Evolutionary conservation across 92 coral and sea anemone species (phyloP).

Genomic region (Blastomussa wellsi): DNA sequence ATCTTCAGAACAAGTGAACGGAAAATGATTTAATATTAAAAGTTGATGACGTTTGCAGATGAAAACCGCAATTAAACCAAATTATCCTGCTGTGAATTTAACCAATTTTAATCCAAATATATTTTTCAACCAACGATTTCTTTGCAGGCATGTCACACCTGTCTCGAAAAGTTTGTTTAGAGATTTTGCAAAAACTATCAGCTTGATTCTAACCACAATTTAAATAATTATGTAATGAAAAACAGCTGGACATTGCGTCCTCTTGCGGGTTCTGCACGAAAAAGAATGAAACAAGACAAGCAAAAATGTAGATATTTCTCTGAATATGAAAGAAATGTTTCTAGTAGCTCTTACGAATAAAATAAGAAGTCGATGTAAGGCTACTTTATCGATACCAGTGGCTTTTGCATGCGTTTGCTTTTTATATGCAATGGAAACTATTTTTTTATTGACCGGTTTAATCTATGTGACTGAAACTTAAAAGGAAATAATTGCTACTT

Average conservation of each 20-base stretch:
- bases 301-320: neutral
- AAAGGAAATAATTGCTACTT: neutral
- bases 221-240: neutral
- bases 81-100: neutral
- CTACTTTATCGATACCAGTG: neutral
- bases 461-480: neutral
- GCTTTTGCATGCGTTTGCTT: neutral
- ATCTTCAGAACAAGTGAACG: no score
- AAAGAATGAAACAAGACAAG: neutral
- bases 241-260: neutral
- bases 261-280: neutral
- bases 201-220: conserved; percentile 12
- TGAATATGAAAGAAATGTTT: neutral
- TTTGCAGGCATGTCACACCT: neutral
- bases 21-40: no score
- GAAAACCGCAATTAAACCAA: no score
- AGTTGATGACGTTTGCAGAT: no score
- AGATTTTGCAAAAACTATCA: neutral
- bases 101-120: neutral
- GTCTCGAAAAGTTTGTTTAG: neutral
- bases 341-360: neutral
- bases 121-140: neutral
- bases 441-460: neutral
- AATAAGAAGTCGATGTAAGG: no score
- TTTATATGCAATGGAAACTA: neutral